These are phyloP conservation scores for Drosophila seguyi DNA, from an alignment of 1,140 invertebrate species.

Conservation along the genomic window DNA sequence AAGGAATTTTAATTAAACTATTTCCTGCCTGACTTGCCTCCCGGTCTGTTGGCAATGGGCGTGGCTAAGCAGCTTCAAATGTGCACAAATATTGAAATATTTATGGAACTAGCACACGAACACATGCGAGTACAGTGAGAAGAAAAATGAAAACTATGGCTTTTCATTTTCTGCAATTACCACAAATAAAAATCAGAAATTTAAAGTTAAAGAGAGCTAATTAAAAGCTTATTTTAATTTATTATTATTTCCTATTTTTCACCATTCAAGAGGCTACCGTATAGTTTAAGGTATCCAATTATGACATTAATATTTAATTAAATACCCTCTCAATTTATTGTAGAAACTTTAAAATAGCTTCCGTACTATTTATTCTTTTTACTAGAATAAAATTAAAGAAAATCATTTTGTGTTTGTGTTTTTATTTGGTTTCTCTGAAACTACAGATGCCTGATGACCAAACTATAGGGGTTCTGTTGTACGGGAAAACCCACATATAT, in stretches of 20 bases:
- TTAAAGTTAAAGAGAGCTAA: background rate
- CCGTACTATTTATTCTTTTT: too few species aligned
- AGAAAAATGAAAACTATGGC: background rate
- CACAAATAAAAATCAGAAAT: background rate
- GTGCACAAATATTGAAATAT: constrained; percentile 82
- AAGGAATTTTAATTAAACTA: constrained; percentile 83
- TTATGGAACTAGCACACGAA: constrained; percentile 58
- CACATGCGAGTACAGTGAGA: constrained; percentile 23
- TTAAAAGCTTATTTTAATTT: background rate
- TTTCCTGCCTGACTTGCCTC: constrained; percentile 63
- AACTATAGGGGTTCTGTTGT: background rate
- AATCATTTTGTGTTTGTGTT: too few species aligned
- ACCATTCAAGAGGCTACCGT: too few species aligned
- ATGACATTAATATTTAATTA: too few species aligned
- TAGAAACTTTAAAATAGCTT: too few species aligned
- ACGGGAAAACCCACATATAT: background rate
- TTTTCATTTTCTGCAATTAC: background rate
- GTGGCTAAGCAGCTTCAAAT: constrained; percentile 75
- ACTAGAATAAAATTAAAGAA: too few species aligned
- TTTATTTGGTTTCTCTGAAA: too few species aligned
- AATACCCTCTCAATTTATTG: too few species aligned
- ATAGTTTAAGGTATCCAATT: background rate
- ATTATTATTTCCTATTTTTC: too few species aligned
- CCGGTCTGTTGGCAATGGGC: constrained; percentile 31
- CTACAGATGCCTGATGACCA: too few species aligned